Conservation (phyloP, 2,888 invertebrate genomes). For the Hyalella azteca region DNA sequence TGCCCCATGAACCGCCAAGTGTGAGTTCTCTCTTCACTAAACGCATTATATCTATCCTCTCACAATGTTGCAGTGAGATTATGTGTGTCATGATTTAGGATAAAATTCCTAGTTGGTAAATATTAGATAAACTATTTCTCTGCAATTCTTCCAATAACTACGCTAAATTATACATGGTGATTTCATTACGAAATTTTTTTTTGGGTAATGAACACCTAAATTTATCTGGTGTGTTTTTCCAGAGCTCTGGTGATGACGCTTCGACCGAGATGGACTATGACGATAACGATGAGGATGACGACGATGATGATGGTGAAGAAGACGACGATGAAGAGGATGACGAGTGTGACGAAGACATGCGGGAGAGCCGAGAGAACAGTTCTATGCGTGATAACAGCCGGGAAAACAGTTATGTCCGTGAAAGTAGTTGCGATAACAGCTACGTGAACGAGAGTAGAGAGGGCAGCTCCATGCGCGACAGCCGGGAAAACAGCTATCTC, state of each 20-base stretch:
- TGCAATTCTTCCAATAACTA: background rate
- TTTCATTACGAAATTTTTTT: background rate
- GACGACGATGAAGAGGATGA: conserved; percentile 60
- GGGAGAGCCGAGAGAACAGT: conserved; percentile 60
- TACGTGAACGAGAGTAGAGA: background rate
- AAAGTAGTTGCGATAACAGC: conserved; percentile 1
- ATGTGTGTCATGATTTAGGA: background rate
- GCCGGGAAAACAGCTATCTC: conserved; percentile 6
- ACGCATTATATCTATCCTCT: conserved; percentile 62
- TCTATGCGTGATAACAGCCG: conserved; percentile 52
- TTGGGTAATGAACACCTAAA: too few relatives aligned
- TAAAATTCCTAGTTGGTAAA: too few relatives aligned
- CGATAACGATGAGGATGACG: conserved; percentile 62
- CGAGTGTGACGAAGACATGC: conserved; percentile 50
- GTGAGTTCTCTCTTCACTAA: conserved; percentile 69
- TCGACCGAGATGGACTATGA: conserved; percentile 60
- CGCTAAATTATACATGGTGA: background rate
- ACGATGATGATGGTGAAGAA: conserved; percentile 62
- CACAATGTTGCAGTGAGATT: background rate
- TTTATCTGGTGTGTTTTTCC: background rate
- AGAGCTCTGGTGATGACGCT: background rate
- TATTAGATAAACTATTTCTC: background rate
- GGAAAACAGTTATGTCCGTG: background rate
- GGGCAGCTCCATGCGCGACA: conserved; percentile 11
- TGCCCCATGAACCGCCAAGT: conserved; percentile 73